Base-by-base conservation (phyloP, 92 coral and sea anemone species). In the Metridium senile region DNA sequence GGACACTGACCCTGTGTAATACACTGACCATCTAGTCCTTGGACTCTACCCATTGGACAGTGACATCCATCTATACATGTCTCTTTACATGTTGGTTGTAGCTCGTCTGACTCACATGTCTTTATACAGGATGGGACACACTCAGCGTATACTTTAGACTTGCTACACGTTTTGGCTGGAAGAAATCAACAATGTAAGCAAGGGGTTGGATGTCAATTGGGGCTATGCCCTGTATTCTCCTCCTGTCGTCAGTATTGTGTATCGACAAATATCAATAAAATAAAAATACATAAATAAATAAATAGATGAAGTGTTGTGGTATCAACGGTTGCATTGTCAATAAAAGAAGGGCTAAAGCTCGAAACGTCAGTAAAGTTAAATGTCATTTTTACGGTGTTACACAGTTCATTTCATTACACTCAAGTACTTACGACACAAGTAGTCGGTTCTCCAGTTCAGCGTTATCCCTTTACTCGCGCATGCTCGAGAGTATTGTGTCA, bases 41-140 rank as follows among this genome's bases (percentile, higher is more conserved):
- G 82, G 65, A 90, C 85, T 43, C 89, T 80, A 56, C 91, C 94
- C 34, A 33, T 34, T 20, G 94, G 94, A 73, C 94, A 90, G 70
- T 90, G 91, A 72, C 94, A 90, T 22, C 94, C 94, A 76, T 90
- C 94, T 11, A 90, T 81, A 30, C 94, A 90, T 31, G 90, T 84
- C 47, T 90, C 86, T 54, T 74, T 77, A 28, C 94, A 90, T 9
- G 84, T 80, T 57, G 87, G 90, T 33, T 76, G 87, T 9, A 85
- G 75, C 25, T 76, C 85, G 59, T 81, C 81, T 62, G 85, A 65
- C 23, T 83, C 89, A 30, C 94, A 90, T 33, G 86, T 86, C 58
- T 80, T 86, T 8, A 83, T 76, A 46, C 94, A 90, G 25, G 94
- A 88, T 10, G 91, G 88, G 17, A 91, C 94, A 26, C 94, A 90